Evolutionary conservation across 2,797 vertebrate genomes (phyloP), one percentile per base, ranked within the genome.

Genomic region (Eurystomus glaucurus): DNA sequence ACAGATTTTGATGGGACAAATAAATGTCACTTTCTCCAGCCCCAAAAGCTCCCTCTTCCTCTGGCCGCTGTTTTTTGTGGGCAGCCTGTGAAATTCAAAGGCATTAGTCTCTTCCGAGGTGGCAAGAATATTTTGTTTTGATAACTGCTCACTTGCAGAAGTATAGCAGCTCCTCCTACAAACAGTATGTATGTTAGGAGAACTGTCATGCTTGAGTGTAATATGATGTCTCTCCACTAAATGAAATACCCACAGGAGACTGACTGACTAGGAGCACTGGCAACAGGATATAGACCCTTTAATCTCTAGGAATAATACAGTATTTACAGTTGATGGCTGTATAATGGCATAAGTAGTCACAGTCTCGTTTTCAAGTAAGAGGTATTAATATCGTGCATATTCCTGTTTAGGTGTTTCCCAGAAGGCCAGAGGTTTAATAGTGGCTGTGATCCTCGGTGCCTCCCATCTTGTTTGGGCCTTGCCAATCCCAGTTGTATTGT

Each of bases 141-240:
- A 15, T 88, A 60, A 41, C 46, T 79, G 39, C 51, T 94, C 22
- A 4, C 45, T 80, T 85, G 26, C 14, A 46, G 55, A 78, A 81
- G 29, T 11, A 3, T 75, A 78, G 50, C 79, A 69, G 35, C 41
- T 90, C 46, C 29, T 89, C 61, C 58, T 91, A 8, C 58, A 58
- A 77, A 64, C 92, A 13, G 23, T 64, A 18, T 50, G 9, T 78
- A 21, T 37, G 16, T 90, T 88, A 37, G 14, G 48, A 92, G 28
- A 60, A 80, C 55, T 91, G 81, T 94, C 85, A 58, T 77, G 88
- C 85, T 89, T 68, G 77, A 95, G 48, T 79, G 66, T 96, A 79
- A 51, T 80, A 52, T 61, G n/a, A 54, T 70, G 77, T 93, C 37
- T 85, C 93, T 85, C 50, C 74, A 85, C 70, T 95, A 82, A 91